Percentiles rank a stretch among this genome's conserved stretches.
These are phyloP conservation scores for Trichomalopsis sarcophagae DNA, from an alignment of 1,140 invertebrate species.

Conservation along the genomic window DNA sequence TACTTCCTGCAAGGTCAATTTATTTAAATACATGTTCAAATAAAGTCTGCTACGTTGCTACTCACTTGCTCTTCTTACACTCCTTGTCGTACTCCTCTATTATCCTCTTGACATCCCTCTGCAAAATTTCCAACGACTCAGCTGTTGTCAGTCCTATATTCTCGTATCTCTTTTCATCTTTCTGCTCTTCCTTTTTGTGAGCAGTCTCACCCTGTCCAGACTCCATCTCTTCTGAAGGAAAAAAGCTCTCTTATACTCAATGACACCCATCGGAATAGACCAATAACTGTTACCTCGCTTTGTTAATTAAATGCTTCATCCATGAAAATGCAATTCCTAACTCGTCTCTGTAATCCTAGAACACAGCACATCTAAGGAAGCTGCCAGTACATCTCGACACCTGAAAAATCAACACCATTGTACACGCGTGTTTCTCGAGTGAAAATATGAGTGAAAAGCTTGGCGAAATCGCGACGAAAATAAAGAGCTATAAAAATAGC, in stretches of 20 bases:
- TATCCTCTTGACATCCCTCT: constrained; percentile 71
- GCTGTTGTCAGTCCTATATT: constrained; percentile 71
- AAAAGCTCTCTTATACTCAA: constrained; percentile 16
- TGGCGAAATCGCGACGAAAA: constrained; percentile 19
- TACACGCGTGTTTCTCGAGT: background rate
- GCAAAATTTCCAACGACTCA: constrained; percentile 72
- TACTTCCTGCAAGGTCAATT: constrained; percentile 66
- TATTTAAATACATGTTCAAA: background rate
- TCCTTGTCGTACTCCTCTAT: constrained; percentile 72
- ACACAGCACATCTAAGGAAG: background rate
- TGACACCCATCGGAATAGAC: background rate
- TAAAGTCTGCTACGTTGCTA: background rate
- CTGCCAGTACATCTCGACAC: background rate
- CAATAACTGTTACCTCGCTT: constrained; percentile 13
- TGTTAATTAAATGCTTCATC: constrained; percentile 11
- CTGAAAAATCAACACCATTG: background rate
- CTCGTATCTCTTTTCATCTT: constrained; percentile 54
- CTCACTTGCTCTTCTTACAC: constrained; percentile 67
- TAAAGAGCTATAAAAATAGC: constrained; percentile 37
- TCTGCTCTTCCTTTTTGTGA: constrained; percentile 43
- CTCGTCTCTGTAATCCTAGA: background rate
- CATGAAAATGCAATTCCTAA: constrained; percentile 35
- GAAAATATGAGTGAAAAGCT: background rate
- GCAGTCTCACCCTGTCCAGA: constrained; percentile 33
- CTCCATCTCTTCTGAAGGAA: constrained; percentile 56